These are phyloP conservation scores for Rhynchophorus ferrugineus DNA, from an alignment of 1,140 invertebrate genomes.

Conservation along the genomic window DNA sequence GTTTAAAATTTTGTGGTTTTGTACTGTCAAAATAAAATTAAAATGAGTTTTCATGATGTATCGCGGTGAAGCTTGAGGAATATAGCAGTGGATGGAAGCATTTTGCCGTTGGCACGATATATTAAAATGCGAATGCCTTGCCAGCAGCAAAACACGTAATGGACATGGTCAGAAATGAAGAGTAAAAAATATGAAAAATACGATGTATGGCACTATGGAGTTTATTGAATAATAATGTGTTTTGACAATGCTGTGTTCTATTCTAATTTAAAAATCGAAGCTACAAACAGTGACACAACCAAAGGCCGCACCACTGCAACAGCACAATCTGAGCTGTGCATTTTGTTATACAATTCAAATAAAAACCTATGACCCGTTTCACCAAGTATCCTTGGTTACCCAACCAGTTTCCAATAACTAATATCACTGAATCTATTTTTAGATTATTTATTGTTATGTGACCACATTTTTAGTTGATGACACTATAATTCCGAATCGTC, in stretches of 20 bases:
- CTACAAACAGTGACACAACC: constrained; percentile 32
- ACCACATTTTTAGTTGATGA: not conserved
- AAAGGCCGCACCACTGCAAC: not conserved
- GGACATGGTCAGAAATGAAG: constrained; percentile 22
- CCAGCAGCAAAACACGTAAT: constrained; percentile 15
- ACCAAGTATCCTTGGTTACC: constrained; percentile 23
- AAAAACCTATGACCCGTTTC: constrained; percentile 29
- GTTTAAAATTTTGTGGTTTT: not conserved
- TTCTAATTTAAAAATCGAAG: constrained; percentile 24
- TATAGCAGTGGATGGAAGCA: constrained; percentile 1
- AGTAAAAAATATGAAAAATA: constrained; percentile 35
- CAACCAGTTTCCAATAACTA: constrained; percentile 23
- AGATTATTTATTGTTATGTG: constrained; percentile 15
- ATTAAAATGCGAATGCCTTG: not conserved
- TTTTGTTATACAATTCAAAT: constrained; percentile 21
- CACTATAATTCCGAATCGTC: not conserved
- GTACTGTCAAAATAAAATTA: not conserved
- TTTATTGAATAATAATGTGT: constrained; percentile 42
- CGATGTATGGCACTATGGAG: constrained; percentile 43
- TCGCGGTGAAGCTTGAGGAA: not conserved
- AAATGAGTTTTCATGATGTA: not conserved
- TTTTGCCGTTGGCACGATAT: constrained; percentile 1
- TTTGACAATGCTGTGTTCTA: constrained; percentile 38
- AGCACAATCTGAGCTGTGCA: constrained; percentile 23
- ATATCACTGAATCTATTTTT: constrained; percentile 23